A percentile compares a stretch with the other conserved stretches of the same genome.
These are phyloP conservation scores for Taxidea taxus DNA, from an alignment of 2,113 vertebrate species.

Conservation along the genomic window DNA sequence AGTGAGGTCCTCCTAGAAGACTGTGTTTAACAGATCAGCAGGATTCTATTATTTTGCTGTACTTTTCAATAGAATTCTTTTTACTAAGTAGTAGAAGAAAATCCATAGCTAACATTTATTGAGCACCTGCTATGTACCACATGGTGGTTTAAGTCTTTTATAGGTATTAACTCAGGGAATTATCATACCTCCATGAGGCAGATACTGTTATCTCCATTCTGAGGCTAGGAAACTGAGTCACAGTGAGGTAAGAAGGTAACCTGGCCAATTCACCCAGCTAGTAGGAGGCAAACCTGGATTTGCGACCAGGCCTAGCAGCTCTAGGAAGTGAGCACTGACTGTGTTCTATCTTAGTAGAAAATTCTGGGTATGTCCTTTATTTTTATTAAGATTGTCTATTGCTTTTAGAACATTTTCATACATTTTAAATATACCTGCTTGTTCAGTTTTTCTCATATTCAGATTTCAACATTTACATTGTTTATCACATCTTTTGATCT, in stretches of 20 bases:
- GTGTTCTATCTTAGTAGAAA: not conserved
- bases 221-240: not conserved
- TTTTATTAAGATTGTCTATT: not conserved
- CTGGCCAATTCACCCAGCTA: not conserved
- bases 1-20: not conserved
- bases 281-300: not conserved
- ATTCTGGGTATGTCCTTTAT: too few species aligned
- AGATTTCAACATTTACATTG: not conserved
- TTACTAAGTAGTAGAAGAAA: not conserved
- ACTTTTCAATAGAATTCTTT: not conserved
- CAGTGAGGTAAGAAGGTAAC: not conserved
- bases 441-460: not conserved
- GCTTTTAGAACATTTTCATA: not conserved
- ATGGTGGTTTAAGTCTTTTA: not conserved
- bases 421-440: not conserved
- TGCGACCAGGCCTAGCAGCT: not conserved
- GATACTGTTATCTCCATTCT: not conserved
- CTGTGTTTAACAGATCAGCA: not conserved
- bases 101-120: not conserved
- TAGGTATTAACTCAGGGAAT: not conserved
- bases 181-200: not conserved
- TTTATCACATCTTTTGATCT: not conserved
- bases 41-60: not conserved
- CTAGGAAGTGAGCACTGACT: fast-evolving
- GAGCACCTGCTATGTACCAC: not conserved